Evolutionary conservation across 2,797 vertebrate species (phyloP).

Genomic region (Poeciliopsis presidionis): DNA sequence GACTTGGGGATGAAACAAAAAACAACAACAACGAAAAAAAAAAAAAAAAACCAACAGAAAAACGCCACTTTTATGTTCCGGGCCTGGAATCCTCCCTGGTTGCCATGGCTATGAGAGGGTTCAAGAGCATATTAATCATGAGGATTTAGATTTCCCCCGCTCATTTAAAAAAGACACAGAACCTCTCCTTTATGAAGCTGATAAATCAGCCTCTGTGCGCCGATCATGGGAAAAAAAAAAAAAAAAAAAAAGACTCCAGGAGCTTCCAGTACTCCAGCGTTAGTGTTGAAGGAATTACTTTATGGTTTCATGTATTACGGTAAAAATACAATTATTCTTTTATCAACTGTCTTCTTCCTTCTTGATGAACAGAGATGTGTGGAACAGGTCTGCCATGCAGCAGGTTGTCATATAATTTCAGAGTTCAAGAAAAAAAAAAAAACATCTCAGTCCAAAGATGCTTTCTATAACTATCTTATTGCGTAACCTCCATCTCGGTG

Average conservation of each 20-base stretch:
- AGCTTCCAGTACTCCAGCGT: not conserved
- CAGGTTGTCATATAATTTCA: not conserved
- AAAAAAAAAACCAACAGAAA: constrained; percentile 14
- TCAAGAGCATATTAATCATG: constrained; percentile 78
- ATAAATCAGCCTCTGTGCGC: constrained; percentile 67
- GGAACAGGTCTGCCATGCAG: not conserved
- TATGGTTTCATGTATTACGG: not conserved
- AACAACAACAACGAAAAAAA: not conserved
- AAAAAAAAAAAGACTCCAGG: constrained; percentile 24
- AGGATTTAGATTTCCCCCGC: constrained; percentile 76
- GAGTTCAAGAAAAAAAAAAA: not conserved
- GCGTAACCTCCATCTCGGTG: not conserved
- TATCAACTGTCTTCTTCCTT: not conserved
- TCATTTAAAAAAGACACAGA: constrained; percentile 45
- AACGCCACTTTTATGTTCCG: constrained; percentile 72
- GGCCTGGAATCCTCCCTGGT: constrained; percentile 70
- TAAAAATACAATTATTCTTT: not conserved
- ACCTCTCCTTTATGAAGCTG: constrained; percentile 70
- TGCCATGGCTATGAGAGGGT: constrained; percentile 79
- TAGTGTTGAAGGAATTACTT: not conserved
- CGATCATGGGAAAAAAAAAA: constrained; percentile 47
- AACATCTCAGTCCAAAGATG: not conserved
- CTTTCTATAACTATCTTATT: not conserved
- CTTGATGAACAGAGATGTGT: not conserved
- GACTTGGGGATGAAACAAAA: not conserved